phyloP scores from a whole-genome alignment of 2,888 invertebrate species.

The Cheilosia soror region DNA sequence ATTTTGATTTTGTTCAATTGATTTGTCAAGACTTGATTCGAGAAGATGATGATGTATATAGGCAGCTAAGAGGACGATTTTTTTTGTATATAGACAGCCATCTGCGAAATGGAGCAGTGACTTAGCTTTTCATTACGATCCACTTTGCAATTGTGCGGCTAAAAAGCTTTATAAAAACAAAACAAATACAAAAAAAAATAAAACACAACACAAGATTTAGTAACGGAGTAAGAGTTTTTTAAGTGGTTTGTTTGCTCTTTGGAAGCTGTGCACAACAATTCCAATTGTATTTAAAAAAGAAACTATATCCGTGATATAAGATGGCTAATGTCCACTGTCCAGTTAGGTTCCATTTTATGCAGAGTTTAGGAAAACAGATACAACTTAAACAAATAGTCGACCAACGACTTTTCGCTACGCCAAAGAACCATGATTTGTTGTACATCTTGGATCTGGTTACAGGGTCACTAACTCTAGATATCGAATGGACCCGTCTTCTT shows the following conservation, averaged over 20 bases:
- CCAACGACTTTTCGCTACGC: too few relatives aligned
- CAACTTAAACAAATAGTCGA: too few relatives aligned
- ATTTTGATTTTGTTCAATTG: slow-evolving; percentile 54
- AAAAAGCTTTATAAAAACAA: slow-evolving; percentile 48
- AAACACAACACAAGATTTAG: slow-evolving; percentile 72
- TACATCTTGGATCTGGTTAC: too few relatives aligned
- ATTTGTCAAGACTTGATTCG: slow-evolving; percentile 42
- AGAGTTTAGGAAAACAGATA: too few relatives aligned
- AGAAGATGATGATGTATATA: slow-evolving; percentile 66
- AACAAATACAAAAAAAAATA: slow-evolving; percentile 31
- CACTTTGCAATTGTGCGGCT: slow-evolving; percentile 59
- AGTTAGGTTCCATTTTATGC: too few relatives aligned
- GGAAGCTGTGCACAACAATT: background rate
- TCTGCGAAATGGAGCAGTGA: slow-evolving; percentile 68
- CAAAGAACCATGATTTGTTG: too few relatives aligned
- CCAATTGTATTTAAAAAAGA: background rate
- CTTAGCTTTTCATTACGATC: slow-evolving; percentile 32
- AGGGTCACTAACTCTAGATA: too few relatives aligned
- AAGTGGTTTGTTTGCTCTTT: slow-evolving; percentile 57
- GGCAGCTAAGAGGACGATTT: slow-evolving; percentile 60
- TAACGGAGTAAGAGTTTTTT: slow-evolving; percentile 55
- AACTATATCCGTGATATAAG: too few relatives aligned
- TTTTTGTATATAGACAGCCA: slow-evolving; percentile 44
- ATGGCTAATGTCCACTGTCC: too few relatives aligned
- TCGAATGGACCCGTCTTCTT: too few relatives aligned